Evolutionary conservation across 2,797 vertebrate genomes (phyloP), one percentile per base, ranked within the genome.

Genomic region (Taeniopygia guttata): DNA sequence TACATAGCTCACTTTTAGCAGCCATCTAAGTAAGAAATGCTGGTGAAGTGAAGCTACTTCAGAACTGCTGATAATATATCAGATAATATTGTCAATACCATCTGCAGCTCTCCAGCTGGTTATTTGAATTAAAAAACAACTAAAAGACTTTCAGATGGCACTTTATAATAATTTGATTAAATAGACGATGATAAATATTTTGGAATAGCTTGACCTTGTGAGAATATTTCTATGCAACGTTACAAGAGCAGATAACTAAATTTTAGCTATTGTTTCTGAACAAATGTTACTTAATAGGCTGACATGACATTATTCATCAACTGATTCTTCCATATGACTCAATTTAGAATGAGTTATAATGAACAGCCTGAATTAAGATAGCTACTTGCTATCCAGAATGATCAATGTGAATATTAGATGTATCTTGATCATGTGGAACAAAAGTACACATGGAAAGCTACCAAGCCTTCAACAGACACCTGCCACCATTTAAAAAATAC

Each of bases 41-140:
- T 0, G 0, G 60, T 67, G 23, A 84, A 69, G 16, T 54, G 16
- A 94, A 83, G 40, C 87, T 55, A 29, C 56, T 74, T 94, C 40
- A 49, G 73, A 85, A 91, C 26, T 69, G 54, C 38, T 88, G 67
- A 83, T 22, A 92, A 38, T 38, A 38, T 38, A 40, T 12, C 40
- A 40, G 40, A 40, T 40, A 40, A 76, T 34, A 94, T 29, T 68
- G 81, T 92, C 75, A 92, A 93, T 76, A 97, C 97, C 98, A 98
- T 98, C 98, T 98, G 98, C 96, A 98, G 95, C 91, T 96, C 97
- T 98, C 95, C 97, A 98, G 98, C 97, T 98, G 98, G 97, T 98
- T 97, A 96, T 89, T 95, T 97, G 96, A 97, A 97, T 97, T 87
- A 96, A 94, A 92, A 62, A 89, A 84, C 72, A 97, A 91, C 90